phyloP scores from a whole-genome alignment of 1,140 invertebrate genomes.

The Eumeta japonica region DNA sequence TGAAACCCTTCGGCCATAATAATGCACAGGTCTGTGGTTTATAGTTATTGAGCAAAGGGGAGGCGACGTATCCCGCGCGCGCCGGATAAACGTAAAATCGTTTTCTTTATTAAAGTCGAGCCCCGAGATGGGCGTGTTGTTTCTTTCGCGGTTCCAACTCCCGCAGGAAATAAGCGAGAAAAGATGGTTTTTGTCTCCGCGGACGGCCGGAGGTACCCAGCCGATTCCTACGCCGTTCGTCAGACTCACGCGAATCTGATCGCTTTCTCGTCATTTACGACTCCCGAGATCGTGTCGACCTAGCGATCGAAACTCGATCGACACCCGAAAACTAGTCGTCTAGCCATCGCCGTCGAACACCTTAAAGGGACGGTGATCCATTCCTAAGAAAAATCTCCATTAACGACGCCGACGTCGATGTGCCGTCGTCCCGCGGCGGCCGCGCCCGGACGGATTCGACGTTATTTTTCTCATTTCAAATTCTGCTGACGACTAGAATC shows the following conservation, averaged over 20 bases:
- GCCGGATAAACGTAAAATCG: slow-evolving; percentile 28
- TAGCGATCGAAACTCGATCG: background rate
- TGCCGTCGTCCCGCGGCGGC: no score
- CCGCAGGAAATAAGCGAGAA: slow-evolving; percentile 38
- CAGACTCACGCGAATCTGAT: no score
- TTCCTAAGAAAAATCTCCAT: background rate
- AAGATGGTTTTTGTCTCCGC: slow-evolving; percentile 1
- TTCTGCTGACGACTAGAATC: slow-evolving; percentile 45
- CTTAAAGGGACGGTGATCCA: background rate
- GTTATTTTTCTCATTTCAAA: slow-evolving; percentile 53
- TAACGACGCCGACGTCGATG: background rate
- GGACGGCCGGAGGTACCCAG: slow-evolving; percentile 14
- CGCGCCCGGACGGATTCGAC: slow-evolving; percentile 19
- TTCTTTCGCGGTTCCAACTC: slow-evolving; percentile 17
- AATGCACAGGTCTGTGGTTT: no score
- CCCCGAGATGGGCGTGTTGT: slow-evolving; percentile 33
- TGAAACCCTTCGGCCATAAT: no score
- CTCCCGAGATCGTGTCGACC: no score
- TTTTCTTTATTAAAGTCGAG: slow-evolving; percentile 40
- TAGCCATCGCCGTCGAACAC: background rate
- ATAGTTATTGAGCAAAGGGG: no score
- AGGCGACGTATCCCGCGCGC: slow-evolving; percentile 6
- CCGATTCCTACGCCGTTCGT: no score
- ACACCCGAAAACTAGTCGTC: background rate
- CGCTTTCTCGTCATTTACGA: no score